Percentiles rank a stretch among this genome's conserved stretches.
Conservation (phyloP, 2,113 vertebrate genomes). For the Onychostoma macrolepis region DNA sequence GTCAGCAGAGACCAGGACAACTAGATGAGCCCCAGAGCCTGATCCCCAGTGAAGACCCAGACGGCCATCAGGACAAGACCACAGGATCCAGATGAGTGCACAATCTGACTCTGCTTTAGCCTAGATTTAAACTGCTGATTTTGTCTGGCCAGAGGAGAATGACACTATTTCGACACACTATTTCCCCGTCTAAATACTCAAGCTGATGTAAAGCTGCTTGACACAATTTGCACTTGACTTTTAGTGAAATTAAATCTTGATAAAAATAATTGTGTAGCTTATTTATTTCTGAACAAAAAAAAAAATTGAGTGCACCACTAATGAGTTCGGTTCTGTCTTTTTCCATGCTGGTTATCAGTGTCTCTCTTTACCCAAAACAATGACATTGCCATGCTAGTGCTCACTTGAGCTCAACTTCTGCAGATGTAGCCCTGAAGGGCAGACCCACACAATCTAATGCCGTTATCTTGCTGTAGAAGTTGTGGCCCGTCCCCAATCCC, state of each 20-base stretch:
- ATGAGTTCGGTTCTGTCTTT: background rate
- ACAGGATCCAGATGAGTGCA: no score
- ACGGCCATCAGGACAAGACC: no score
- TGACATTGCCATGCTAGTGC: background rate
- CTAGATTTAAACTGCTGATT: no score
- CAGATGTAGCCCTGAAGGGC: background rate
- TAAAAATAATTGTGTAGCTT: background rate
- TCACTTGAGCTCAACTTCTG: background rate
- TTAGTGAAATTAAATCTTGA: background rate
- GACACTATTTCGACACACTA: no score
- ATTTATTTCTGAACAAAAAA: background rate
- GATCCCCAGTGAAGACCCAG: no score
- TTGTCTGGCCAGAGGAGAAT: no score
- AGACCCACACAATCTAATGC: background rate
- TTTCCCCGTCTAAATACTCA: no score
- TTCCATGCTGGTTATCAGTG: background rate
- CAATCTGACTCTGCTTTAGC: no score
- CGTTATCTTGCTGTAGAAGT: background rate
- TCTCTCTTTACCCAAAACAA: slow-evolving; percentile 24
- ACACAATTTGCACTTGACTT: no score
- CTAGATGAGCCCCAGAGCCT: no score
- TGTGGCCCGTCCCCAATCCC: background rate
- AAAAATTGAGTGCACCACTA: background rate
- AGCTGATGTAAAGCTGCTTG: no score
- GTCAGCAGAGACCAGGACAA: no score